phyloP scores from a whole-genome alignment of 2,113 vertebrate species.

The Mionectes macconnelli region DNA sequence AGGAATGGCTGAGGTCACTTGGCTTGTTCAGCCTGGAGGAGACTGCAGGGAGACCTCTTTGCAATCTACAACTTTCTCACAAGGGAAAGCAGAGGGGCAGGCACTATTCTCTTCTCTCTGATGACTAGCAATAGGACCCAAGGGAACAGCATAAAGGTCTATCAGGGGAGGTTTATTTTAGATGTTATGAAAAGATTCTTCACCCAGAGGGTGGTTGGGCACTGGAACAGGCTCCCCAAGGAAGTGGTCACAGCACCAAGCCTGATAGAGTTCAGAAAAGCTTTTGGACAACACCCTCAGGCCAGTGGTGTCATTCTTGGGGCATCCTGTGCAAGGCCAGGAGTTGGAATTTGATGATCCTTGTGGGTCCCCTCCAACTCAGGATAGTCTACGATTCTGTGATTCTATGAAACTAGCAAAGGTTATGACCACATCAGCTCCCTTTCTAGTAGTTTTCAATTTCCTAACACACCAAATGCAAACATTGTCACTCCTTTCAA shows the following conservation, averaged over 20 bases:
- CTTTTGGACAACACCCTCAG: not conserved
- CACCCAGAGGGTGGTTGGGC: not conserved
- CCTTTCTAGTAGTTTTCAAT: not conserved
- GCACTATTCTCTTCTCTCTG: not conserved
- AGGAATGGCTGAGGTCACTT: not conserved
- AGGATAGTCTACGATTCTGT: not conserved
- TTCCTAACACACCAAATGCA: not conserved
- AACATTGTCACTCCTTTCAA: not conserved
- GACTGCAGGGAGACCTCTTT: not conserved
- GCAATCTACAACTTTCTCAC: not conserved
- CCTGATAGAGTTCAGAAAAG: not conserved
- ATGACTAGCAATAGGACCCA: rapidly evolving
- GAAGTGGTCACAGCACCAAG: not conserved
- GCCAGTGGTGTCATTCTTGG: not conserved
- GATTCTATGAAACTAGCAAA: not conserved
- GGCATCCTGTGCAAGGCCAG: not conserved
- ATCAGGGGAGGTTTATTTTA: not conserved
- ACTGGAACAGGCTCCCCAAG: not conserved
- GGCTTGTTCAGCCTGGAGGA: not conserved
- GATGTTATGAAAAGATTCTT: not conserved
- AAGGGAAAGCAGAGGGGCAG: not conserved
- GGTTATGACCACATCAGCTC: not conserved
- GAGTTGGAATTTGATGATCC: rapidly evolving
- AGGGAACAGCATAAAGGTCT: not conserved
- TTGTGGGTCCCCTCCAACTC: not conserved